A percentile compares a stretch with the other conserved stretches of the same genome.
phyloP scores from a whole-genome alignment of 1,140 invertebrate genomes.

The Galendromus occidentalis region DNA sequence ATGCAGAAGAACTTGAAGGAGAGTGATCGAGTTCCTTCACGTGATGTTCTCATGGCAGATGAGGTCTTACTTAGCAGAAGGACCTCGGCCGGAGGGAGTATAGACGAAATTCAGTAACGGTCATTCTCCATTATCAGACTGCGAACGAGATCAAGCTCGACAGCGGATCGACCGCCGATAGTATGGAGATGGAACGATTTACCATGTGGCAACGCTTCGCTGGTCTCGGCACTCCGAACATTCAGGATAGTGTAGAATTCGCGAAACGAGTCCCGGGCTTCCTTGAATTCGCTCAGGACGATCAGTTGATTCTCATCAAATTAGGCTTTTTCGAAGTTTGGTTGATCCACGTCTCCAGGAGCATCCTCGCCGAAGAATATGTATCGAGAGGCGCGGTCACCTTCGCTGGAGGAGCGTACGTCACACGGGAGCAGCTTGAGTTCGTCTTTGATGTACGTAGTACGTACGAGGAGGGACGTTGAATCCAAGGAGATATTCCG shows the following conservation, averaged over 20 bases:
- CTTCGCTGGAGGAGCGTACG: constrained; percentile 74
- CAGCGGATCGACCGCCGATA: too few relatives aligned
- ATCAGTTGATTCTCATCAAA: constrained; percentile 83
- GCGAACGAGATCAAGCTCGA: too few relatives aligned
- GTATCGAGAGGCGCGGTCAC: constrained; percentile 38
- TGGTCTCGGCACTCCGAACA: constrained; percentile 40
- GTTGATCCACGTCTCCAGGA: constrained; percentile 61
- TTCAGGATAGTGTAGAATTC: constrained; percentile 78
- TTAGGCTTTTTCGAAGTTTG: constrained; percentile 91
- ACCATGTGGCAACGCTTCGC: constrained; percentile 28
- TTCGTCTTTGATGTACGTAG: constrained; percentile 83
- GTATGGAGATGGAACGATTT: too few relatives aligned
- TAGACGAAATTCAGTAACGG: too few relatives aligned
- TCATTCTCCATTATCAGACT: too few relatives aligned
- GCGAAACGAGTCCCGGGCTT: constrained; percentile 79
- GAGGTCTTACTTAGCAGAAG: too few relatives aligned
- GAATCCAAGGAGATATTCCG: too few relatives aligned
- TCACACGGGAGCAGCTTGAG: constrained; percentile 64
- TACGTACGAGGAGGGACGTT: too few relatives aligned
- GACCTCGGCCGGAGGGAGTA: too few relatives aligned
- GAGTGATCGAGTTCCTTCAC: too few relatives aligned
- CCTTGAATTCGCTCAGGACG: constrained; percentile 62
- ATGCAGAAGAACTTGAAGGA: too few relatives aligned
- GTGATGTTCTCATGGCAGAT: too few relatives aligned
- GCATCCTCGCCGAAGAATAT: constrained; percentile 47